Conservation (phyloP, 2,888 invertebrate species). For the Mycalesis mineus region DNA sequence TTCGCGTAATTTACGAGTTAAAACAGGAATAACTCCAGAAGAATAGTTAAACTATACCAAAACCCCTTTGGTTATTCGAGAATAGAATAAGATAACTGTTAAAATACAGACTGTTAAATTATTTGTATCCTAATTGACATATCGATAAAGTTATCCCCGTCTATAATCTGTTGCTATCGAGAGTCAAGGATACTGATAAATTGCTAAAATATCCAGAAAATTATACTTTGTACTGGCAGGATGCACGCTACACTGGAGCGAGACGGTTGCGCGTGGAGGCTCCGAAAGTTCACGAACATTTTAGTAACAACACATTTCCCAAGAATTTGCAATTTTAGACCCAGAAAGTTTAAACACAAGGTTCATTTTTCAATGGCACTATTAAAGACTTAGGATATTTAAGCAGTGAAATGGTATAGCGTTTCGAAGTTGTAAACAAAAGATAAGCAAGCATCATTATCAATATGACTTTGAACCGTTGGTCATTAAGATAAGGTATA, state of each 20-base stretch:
- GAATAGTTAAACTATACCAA: too few species aligned
- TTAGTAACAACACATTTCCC: constrained; percentile 19
- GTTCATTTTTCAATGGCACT: constrained; percentile 21
- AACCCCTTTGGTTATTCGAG: too few species aligned
- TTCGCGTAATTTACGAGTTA: too few species aligned
- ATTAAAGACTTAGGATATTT: constrained; percentile 34
- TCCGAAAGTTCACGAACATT: constrained; percentile 49
- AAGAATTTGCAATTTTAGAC: constrained; percentile 30
- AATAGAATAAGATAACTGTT: too few species aligned
- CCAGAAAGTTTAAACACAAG: constrained; percentile 16
- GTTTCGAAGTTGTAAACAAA: constrained; percentile 38
- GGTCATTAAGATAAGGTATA: constrained; percentile 28
- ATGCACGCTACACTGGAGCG: constrained; percentile 75
- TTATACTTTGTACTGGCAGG: constrained; percentile 63
- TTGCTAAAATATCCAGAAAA: constrained; percentile 53
- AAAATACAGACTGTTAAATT: constrained; percentile 5
- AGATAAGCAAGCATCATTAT: constrained; percentile 33
- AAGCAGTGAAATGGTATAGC: constrained; percentile 32
- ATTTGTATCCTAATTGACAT: constrained; percentile 5
- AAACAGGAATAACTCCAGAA: too few species aligned
- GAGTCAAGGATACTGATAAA: constrained; percentile 32
- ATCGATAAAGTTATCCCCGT: constrained; percentile 7
- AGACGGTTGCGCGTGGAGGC: constrained; percentile 70
- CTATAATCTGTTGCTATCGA: constrained; percentile 10
- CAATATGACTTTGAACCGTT: constrained; percentile 31